These are phyloP conservation scores for Zalophus californianus DNA, from an alignment of 2,797 vertebrate genomes.

Conservation along the genomic window DNA sequence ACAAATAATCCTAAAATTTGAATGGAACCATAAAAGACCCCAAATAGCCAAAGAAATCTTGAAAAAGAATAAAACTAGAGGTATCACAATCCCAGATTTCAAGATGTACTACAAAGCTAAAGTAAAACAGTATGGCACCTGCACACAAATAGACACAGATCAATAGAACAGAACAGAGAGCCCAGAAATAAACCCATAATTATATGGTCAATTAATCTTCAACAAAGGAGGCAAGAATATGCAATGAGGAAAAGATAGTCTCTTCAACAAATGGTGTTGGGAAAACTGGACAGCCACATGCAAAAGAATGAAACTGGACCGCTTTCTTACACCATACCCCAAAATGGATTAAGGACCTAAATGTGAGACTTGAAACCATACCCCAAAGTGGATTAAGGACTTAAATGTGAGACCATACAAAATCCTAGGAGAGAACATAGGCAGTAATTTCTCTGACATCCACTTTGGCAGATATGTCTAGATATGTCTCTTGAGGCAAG, in stretches of 20 bases:
- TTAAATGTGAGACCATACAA: not conserved
- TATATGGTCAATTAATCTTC: not conserved
- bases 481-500: not conserved
- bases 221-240: not conserved
- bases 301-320: not conserved
- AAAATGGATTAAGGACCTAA: not conserved
- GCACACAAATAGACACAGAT: not conserved
- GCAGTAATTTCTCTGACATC: not conserved
- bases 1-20: not conserved
- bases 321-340: not conserved
- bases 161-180: not conserved
- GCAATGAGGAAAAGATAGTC: not conserved
- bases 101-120: not conserved
- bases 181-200: not conserved
- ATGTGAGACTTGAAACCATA: not conserved
- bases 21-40: not conserved
- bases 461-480: not conserved
- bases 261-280: not conserved
- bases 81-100: not conserved
- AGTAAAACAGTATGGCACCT: not conserved
- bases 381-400: not conserved
- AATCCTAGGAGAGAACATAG: not conserved
- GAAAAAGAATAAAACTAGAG: not conserved
- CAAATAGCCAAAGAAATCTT: not conserved
- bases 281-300: not conserved